phyloP scores from a whole-genome alignment of 2,113 vertebrate genomes.

The Poecile atricapillus region DNA sequence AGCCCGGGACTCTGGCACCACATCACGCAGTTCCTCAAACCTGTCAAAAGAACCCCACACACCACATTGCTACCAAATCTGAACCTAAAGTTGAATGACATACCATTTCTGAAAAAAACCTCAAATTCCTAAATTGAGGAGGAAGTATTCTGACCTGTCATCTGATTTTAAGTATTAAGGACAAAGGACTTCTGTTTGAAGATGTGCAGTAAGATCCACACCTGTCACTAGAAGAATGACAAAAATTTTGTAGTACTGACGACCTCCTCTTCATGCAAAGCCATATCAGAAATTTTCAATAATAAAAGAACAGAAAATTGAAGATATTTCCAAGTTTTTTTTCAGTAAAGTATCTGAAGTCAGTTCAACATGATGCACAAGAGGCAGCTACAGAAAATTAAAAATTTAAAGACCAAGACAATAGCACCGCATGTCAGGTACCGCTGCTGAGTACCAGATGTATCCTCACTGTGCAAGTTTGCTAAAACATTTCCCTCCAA shows the following conservation, averaged over 20 bases:
- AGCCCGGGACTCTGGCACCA: too few species aligned
- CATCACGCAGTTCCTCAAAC: neutral
- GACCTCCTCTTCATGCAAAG: neutral
- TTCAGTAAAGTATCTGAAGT: neutral
- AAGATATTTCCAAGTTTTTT: neutral
- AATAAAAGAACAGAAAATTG: neutral
- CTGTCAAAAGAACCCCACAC: neutral
- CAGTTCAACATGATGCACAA: neutral
- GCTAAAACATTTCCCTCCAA: neutral
- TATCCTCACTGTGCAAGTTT: neutral
- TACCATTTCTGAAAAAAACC: neutral
- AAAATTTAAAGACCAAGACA: neutral
- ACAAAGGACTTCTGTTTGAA: neutral
- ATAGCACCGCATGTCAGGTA: neutral
- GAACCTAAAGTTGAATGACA: neutral
- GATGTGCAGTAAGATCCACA: neutral
- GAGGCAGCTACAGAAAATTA: neutral
- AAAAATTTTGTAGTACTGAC: neutral
- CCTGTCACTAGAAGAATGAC: neutral
- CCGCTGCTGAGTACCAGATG: neutral
- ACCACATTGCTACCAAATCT: neutral
- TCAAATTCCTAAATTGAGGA: constrained; percentile 9
- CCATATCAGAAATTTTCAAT: neutral
- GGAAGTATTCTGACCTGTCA: constrained; percentile 20
- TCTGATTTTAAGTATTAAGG: neutral